Base-by-base conservation (phyloP, 2,888 invertebrate genomes). In the Habroteleia sp. region DNA sequence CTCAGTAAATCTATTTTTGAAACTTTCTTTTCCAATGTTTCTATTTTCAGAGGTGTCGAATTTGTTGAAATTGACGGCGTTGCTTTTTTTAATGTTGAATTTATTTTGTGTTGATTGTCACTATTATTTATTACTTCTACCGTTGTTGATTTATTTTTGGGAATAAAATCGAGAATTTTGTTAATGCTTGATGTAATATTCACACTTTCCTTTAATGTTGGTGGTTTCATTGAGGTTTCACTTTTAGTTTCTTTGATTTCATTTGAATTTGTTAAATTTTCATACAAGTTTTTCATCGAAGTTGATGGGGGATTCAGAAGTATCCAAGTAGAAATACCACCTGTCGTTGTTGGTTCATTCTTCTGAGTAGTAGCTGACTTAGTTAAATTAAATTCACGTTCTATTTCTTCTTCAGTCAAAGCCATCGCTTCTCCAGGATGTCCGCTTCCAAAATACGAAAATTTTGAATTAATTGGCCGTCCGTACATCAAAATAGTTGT, bases 301-400 rank as follows among this genome's bases (percentile, higher is more conserved):
- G 87, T 85, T 1, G 86, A 85, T 10, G 90, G 90, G 4, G 91
- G 91, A 80, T 93, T 94, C 10, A 95, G 85, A 10, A 94, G 89
- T 71, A 94, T 92, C 95, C 94, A 95, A 0, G 95, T 94, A 0
- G 94, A 94, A 72, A 94, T 90, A 0, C 94, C 94, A 83, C 92
- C 92, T 54, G 91, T 91, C 14, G 91, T 91, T 42, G 90, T 94
- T 62, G 90, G 92, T 60, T 89, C 89, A 82, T 80, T 85, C 81
- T 84, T 84, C 25, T 80, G 78, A 84, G 87, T 11, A 1, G 63
- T 7, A 23, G 80, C 78, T 4, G 79, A 48, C 0, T 81, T 83
- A 0, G 81, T 79, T 1, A 82, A 6, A 11, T 79, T 80, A 16
- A 91, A 84, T 82, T 90, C 91, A 50, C 89, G 88, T 82, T 92